These are phyloP conservation scores for Myotis lucifugus DNA, from an alignment of 2,113 vertebrate genomes.

Conservation along the genomic window DNA sequence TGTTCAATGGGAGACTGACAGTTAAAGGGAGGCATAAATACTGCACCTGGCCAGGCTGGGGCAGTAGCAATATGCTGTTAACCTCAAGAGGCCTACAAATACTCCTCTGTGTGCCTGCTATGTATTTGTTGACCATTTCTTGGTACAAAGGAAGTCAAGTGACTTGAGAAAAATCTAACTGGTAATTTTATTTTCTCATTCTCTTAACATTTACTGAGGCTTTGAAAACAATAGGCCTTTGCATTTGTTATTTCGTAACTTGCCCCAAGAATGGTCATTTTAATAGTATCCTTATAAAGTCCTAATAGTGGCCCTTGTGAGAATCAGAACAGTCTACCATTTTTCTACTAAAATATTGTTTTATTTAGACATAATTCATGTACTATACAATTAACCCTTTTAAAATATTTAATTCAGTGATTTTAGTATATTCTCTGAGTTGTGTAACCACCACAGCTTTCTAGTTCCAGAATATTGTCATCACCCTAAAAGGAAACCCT, in stretches of 20 bases:
- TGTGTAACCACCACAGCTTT: background rate
- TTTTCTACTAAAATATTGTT: background rate
- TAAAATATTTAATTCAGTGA: background rate
- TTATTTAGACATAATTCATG: background rate
- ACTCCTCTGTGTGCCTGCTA: constrained; percentile 49
- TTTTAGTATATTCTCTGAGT: background rate
- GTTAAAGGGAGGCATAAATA: constrained; percentile 64
- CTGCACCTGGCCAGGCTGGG: constrained; percentile 65
- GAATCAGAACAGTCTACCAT: background rate
- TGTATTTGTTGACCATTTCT: constrained; percentile 61
- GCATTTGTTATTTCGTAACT: background rate
- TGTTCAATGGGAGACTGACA: constrained; percentile 80
- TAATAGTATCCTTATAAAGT: background rate
- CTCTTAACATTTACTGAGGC: constrained; percentile 5
- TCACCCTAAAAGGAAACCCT: background rate
- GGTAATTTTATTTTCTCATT: constrained; percentile 37
- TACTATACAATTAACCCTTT: background rate
- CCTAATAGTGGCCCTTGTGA: background rate
- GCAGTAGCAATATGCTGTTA: constrained; percentile 67
- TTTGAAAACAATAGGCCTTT: constrained; percentile 39
- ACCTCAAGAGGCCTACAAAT: constrained; percentile 65
- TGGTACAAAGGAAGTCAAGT: constrained; percentile 46
- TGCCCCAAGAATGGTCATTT: background rate
- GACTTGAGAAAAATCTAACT: constrained; percentile 23
- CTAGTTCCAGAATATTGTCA: constrained; percentile 12